phyloP scores from a whole-genome alignment of 2,113 vertebrate species.

The Xiphias gladius region DNA sequence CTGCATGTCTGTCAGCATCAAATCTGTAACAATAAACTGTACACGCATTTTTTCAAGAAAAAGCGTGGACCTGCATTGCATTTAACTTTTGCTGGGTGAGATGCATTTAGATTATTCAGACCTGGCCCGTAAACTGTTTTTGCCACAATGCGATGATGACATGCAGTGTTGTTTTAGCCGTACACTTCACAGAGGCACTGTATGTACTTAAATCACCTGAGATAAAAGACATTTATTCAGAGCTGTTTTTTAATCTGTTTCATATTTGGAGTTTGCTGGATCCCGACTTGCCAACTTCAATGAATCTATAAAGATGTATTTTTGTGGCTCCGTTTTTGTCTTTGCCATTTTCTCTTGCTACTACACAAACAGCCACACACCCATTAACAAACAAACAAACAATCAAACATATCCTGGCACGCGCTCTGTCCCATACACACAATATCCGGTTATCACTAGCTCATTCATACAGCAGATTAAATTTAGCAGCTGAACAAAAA shows the following conservation, averaged over 20 bases:
- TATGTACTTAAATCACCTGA: neutral
- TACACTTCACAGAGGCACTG: neutral
- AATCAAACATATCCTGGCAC: conserved; percentile 37
- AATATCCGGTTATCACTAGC: conserved; percentile 23
- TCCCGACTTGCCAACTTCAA: neutral
- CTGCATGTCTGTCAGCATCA: conserved; percentile 6
- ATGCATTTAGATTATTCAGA: conserved; percentile 1
- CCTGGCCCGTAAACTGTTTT: neutral
- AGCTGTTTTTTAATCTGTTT: neutral
- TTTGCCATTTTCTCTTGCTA: conserved; percentile 8
- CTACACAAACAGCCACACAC: neutral
- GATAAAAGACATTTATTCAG: neutral
- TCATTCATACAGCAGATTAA: conserved; percentile 50
- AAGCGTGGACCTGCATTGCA: neutral
- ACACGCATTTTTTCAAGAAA: neutral
- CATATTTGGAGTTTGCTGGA: neutral
- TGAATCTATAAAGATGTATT: neutral
- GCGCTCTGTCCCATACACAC: conserved; percentile 20
- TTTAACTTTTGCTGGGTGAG: neutral
- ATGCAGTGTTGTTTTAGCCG: neutral
- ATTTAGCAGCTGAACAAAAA: conserved; percentile 45
- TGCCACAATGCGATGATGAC: neutral
- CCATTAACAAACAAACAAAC: conserved; percentile 14
- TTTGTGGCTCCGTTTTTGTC: neutral
- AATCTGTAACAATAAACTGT: conserved; percentile 10